phyloP scores from a whole-genome alignment of 2,888 invertebrate species.

The Odontocolon sp. region DNA sequence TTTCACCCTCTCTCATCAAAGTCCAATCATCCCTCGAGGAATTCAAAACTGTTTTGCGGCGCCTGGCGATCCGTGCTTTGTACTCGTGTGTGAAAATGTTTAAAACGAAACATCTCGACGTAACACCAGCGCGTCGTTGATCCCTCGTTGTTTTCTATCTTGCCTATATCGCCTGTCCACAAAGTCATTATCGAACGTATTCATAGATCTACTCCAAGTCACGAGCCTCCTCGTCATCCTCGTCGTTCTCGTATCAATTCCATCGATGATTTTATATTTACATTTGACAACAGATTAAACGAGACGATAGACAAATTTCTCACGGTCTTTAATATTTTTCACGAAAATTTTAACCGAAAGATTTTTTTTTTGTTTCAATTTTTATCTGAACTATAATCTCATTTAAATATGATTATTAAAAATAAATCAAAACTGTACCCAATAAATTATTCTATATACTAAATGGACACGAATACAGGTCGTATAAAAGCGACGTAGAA shows the following conservation, averaged over 20 bases:
- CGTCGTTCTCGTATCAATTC: slow-evolving; percentile 39
- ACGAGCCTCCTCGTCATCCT: neutral
- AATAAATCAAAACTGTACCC: no score
- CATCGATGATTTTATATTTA: slow-evolving; percentile 44
- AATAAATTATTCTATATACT: no score
- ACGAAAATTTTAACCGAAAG: no score
- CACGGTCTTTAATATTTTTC: slow-evolving; percentile 49
- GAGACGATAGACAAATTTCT: slow-evolving; percentile 37
- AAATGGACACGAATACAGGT: no score
- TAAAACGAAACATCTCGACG: slow-evolving; percentile 24
- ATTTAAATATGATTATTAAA: no score
- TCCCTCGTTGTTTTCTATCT: slow-evolving; percentile 19
- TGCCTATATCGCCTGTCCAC: slow-evolving; percentile 31
- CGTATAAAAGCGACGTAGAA: no score
- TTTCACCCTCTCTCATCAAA: slow-evolving; percentile 74
- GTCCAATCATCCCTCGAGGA: slow-evolving; percentile 76
- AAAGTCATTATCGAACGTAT: slow-evolving; percentile 49
- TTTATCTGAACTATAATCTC: no score
- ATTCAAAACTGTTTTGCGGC: slow-evolving; percentile 71
- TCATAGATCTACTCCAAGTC: slow-evolving; percentile 26
- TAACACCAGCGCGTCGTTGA: neutral
- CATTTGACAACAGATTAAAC: slow-evolving; percentile 20
- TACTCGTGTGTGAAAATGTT: slow-evolving; percentile 58
- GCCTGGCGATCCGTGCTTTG: no score
- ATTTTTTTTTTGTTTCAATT: no score